phyloP scores from a whole-genome alignment of 2,113 vertebrate genomes.

The Rhipidura dahli region DNA sequence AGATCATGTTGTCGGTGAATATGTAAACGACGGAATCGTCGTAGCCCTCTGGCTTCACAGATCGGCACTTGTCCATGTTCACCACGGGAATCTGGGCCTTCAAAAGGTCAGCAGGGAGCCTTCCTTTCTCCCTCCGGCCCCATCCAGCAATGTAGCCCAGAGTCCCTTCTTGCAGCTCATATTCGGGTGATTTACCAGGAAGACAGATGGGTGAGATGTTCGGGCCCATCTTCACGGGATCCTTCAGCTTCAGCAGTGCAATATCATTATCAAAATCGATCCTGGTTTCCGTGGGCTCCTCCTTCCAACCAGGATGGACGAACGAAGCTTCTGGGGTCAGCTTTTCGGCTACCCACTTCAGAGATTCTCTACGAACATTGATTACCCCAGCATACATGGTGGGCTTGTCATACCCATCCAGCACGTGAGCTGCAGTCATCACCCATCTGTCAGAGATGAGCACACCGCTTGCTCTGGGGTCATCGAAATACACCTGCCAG shows the following conservation, averaged over 20 bases:
- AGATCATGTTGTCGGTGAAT: slow-evolving; percentile 90
- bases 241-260: slow-evolving; percentile 67
- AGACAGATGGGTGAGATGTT: slow-evolving; percentile 72
- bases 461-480: slow-evolving; percentile 61
- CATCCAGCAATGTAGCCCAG: slow-evolving; percentile 77
- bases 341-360: background rate
- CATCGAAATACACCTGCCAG: slow-evolving; percentile 72
- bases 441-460: slow-evolving; percentile 80
- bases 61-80: slow-evolving; percentile 50
- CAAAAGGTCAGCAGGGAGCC: background rate
- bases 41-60: background rate
- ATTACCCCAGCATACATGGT: slow-evolving; percentile 64
- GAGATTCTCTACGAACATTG: background rate
- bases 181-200: slow-evolving; percentile 48
- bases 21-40: background rate
- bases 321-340: slow-evolving; percentile 51
- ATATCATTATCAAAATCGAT: slow-evolving; percentile 75
- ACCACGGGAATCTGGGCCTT: slow-evolving; percentile 59
- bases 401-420: slow-evolving; percentile 16
- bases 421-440: slow-evolving; percentile 75
- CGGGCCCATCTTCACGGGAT: slow-evolving; percentile 67
- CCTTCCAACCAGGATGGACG: slow-evolving; percentile 66
- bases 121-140: slow-evolving; percentile 25
- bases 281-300: background rate
- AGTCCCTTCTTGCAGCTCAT: background rate